Conservation (phyloP, 2,113 vertebrate species). For the Poeciliopsis retropinna region DNA sequence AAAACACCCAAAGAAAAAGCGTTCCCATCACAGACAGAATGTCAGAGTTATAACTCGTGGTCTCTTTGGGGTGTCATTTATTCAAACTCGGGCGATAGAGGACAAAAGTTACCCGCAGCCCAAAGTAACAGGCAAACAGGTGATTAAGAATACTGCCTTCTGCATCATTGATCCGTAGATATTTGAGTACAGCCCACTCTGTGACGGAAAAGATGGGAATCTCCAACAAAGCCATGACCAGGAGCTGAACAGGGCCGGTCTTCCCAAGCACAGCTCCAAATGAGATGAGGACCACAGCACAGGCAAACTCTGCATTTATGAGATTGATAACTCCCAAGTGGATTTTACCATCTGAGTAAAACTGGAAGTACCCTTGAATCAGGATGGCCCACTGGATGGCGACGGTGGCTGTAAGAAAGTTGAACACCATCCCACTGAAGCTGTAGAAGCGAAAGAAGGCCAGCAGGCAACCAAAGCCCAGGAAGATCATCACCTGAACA, state of each 20-base stretch:
- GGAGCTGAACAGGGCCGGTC: constrained; percentile 83
- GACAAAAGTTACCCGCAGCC: constrained; percentile 80
- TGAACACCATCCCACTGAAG: constrained; percentile 83
- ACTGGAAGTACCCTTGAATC: constrained; percentile 83
- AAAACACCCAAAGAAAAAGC: constrained; percentile 86
- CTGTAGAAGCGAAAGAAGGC: constrained; percentile 82
- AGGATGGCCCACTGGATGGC: constrained; percentile 84
- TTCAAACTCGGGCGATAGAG: constrained; percentile 70
- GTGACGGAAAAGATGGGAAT: constrained; percentile 77
- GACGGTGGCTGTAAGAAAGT: constrained; percentile 84
- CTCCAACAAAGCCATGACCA: constrained; percentile 81
- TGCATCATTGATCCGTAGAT: constrained; percentile 80
- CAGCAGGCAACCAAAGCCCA: constrained; percentile 85
- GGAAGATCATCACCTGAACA: constrained; percentile 86
- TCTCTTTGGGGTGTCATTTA: constrained; percentile 70
- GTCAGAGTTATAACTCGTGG: constrained; percentile 76
- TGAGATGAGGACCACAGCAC: constrained; percentile 85
- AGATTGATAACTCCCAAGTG: constrained; percentile 80
- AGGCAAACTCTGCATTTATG: constrained; percentile 82
- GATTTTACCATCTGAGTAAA: constrained; percentile 73
- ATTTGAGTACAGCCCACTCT: constrained; percentile 79
- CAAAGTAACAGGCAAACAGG: constrained; percentile 87
- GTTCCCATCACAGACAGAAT: constrained; percentile 80
- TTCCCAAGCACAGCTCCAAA: constrained; percentile 84
- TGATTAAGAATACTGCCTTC: constrained; percentile 85